These are phyloP conservation scores for Ochlodes sylvanus DNA, from an alignment of 2,888 invertebrate species.

Conservation along the genomic window DNA sequence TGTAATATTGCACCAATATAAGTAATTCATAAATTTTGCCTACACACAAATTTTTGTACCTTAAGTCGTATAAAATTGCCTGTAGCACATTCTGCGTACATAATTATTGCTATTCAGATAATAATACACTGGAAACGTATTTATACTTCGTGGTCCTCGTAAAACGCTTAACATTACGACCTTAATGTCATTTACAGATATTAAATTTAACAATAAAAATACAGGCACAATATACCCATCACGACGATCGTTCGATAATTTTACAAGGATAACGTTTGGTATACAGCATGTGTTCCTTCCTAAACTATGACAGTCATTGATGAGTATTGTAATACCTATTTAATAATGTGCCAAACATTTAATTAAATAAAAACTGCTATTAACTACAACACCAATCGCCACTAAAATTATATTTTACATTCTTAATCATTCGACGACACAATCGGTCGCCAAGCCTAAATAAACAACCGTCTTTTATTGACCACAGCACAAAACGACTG, in stretches of 20 bases:
- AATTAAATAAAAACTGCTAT: background rate
- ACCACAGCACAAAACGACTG: no score
- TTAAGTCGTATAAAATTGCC: conserved; percentile 44
- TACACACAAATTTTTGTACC: conserved; percentile 48
- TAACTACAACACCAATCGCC: background rate
- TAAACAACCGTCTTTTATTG: no score
- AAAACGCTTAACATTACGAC: conserved; percentile 2
- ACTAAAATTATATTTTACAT: background rate
- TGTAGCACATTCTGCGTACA: conserved; percentile 38
- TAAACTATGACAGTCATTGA: conserved; percentile 5
- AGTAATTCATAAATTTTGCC: conserved; percentile 46
- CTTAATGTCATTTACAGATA: background rate
- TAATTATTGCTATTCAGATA: conserved; percentile 22
- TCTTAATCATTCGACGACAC: background rate
- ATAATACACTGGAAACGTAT: conserved; percentile 23
- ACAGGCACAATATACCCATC: conserved; percentile 21
- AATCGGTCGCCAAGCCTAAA: background rate
- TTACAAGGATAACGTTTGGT: conserved; percentile 25
- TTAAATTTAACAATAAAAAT: conserved; percentile 21
- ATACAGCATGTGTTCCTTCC: conserved; percentile 19
- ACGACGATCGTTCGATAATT: background rate
- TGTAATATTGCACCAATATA: conserved; percentile 56
- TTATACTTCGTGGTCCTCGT: conserved; percentile 21
- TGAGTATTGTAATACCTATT: conserved; percentile 20
- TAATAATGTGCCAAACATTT: background rate